Evolutionary conservation across 2,797 vertebrate genomes (phyloP).

Genomic region (Thunnus albacares): DNA sequence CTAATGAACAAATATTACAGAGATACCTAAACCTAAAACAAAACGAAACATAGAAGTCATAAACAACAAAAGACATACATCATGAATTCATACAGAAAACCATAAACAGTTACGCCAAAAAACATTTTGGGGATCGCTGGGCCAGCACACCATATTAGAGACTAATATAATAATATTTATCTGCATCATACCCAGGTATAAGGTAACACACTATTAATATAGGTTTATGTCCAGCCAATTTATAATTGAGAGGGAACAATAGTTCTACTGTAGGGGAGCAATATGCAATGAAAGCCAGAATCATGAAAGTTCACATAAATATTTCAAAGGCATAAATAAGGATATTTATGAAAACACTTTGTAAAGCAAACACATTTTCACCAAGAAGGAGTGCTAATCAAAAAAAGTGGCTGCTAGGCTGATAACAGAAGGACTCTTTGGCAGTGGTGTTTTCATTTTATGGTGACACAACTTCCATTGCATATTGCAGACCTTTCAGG

Average conservation of each 20-base stretch:
- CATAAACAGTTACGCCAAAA: constrained; percentile 58
- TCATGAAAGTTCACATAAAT: constrained; percentile 11
- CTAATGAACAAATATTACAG: constrained; percentile 59
- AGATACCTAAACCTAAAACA: constrained; percentile 56
- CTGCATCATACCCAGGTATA: constrained; percentile 74
- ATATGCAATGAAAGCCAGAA: constrained; percentile 71
- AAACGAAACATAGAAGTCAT: constrained; percentile 51
- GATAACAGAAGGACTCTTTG: constrained; percentile 59
- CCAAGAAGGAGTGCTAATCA: constrained; percentile 2
- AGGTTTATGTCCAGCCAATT: constrained; percentile 71
- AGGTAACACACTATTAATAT: constrained; percentile 72
- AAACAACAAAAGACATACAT: constrained; percentile 70
- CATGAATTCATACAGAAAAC: constrained; percentile 62
- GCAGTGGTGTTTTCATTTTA: constrained; percentile 34
- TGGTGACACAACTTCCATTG: constrained; percentile 60
- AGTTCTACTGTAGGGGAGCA: constrained; percentile 51
- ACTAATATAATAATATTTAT: constrained; percentile 77
- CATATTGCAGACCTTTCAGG: constrained; percentile 65
- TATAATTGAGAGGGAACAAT: constrained; percentile 32
- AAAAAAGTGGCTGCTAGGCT: constrained; percentile 16
- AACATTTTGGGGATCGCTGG: constrained; percentile 62
- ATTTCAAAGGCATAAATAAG: constrained; percentile 23
- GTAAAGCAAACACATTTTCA: constrained; percentile 34
- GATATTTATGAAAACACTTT: constrained; percentile 24
- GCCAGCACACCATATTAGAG: constrained; percentile 77